Base-by-base conservation (phyloP, 2,888 invertebrate genomes). In the Hofmannophila pseudospretella region DNA sequence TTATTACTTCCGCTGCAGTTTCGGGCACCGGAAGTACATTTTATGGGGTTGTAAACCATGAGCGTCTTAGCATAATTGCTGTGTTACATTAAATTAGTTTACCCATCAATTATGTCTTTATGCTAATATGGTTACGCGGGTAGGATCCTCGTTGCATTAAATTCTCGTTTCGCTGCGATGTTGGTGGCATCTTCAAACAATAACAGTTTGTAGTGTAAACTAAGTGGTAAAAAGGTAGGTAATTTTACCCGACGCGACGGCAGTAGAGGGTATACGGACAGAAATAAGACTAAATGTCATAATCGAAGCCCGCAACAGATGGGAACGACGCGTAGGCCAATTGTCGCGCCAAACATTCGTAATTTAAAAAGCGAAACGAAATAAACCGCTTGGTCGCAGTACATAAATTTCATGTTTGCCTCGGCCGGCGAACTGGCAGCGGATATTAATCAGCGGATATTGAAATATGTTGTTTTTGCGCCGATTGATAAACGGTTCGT, bases 381-480 rank as follows among this genome's bases (percentile, higher is more conserved):
- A 85, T 79, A 79, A 78, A 78, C 71, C 73, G 73, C 57, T 79
- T 54, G 79, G 84, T 81, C 67, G 78, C 73, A 85, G 84, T 86
- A 82, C 86, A 86, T 86, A 85, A 86, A 86, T 86, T 84, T 77
- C 74, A 69, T 78, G 86, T 84, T 84, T 79, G 82, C 82, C 63
- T 79, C 81, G 73, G 64, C 79, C 73, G 72, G 76, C 74, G 74
- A 71, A 71, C 85, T 78, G 81, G 78, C 82, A 79, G 77, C 78
- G 81, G 84, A 82, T 85, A 86, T 86, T 85, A 86, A 85, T 86
- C 86, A 85, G 82, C 68, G 82, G 76, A 85, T 85, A 86, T 86
- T 84, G 86, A 86, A 86, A 86, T 86, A 81, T 85, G 86, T 84
- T 85, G 84, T 85, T 86, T 86, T 84, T 80, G 74, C 70, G 52